Base-by-base conservation (phyloP, 2,888 invertebrate species). In the Ceramica pisi region DNA sequence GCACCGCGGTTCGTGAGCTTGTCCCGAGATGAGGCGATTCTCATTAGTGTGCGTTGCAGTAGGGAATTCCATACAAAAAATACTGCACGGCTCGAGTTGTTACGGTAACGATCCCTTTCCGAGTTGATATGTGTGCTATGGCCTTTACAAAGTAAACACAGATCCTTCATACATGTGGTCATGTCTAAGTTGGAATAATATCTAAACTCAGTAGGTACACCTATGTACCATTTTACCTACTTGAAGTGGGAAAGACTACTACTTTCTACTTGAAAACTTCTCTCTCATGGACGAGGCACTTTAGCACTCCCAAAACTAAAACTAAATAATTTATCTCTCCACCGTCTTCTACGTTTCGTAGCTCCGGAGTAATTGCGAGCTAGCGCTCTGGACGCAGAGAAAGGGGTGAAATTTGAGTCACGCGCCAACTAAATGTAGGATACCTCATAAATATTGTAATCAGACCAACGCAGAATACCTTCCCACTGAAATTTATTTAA, bases 371-470 rank as follows among this genome's bases (percentile, higher is more conserved):
- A 89, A 91, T 90, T 91, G 89, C 81, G 81, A 83, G 86, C 85
- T 83, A 79, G 84, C 85, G 80, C 84, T 86, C 80, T 83, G 78
- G 78, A 61, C 76, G 65, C 67, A 80, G 85, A 89, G 88, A 91
- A 92, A 91, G 91, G 77, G 91, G 90, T 91, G 85, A 89, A 91
- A 92, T 91, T 92, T 91, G 86, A 92, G 91, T 89, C 92, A 92
- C 90, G 92, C 85, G 81, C 86, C 79, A 84, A 87, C 86, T 85
- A 85, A 86, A 84, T 84, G 86, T 86, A 85, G 81, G 86, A 83
- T 71, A 66, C 70, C 90, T 92, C 92, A 93, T 93, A 93, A 93
- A 93, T 93, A 93, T 93, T 93, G 88, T 93, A 93, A 93, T 92
- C 89, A 87, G 81, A 81, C 79, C 75, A 81, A 80, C 67, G 75